These are phyloP conservation scores for Neogale vison DNA, from an alignment of 2,113 vertebrate species.

Conservation along the genomic window DNA sequence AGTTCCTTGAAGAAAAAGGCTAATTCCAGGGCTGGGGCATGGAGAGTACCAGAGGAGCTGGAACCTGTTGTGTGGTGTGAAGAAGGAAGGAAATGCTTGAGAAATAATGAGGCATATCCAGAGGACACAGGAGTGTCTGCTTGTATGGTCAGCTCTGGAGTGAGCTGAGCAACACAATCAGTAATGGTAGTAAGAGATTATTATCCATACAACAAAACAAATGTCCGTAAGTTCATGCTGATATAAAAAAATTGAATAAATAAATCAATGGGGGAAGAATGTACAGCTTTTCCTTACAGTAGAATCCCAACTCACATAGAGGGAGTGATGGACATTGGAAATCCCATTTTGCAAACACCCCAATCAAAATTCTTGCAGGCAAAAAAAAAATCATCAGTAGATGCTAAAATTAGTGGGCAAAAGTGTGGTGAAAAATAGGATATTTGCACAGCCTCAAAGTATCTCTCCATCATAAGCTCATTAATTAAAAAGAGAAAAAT, in stretches of 20 bases:
- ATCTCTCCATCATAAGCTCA: not conserved
- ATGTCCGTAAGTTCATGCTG: not conserved
- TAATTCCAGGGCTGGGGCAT: not conserved
- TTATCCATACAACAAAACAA: not conserved
- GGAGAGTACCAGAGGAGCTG: accelerated
- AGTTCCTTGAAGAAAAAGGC: not conserved
- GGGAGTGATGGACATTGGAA: accelerated
- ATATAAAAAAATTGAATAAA: too few species aligned
- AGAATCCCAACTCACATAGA: not conserved
- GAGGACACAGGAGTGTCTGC: accelerated
- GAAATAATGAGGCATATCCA: accelerated
- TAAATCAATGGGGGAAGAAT: not conserved
- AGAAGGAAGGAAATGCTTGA: not conserved
- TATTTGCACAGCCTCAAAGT: not conserved
- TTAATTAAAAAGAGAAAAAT: not conserved
- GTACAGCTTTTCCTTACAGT: not conserved
- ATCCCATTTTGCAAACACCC: not conserved
- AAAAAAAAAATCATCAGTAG: not conserved
- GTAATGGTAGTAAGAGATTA: not conserved
- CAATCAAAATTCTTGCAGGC: not conserved
- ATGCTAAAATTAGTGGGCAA: not conserved
- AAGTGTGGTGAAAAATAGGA: not conserved
- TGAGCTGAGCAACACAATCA: not conserved
- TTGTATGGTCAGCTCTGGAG: not conserved
- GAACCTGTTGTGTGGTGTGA: accelerated